Conservation (phyloP, 2,888 invertebrate species). For the Ormyrus labotus region DNA sequence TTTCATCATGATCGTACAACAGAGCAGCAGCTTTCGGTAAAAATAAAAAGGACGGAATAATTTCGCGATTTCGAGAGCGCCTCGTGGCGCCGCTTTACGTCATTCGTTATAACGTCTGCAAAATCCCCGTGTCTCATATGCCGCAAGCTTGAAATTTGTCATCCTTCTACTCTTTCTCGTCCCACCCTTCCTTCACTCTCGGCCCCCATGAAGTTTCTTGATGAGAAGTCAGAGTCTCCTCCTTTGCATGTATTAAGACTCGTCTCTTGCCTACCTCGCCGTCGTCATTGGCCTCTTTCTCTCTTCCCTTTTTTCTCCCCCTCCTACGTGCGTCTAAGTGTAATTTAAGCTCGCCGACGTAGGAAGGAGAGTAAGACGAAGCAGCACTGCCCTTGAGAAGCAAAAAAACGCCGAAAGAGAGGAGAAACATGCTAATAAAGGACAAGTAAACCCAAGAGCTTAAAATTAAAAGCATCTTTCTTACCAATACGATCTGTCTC, state of each 20-base stretch:
- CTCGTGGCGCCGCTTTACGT: constrained; percentile 8
- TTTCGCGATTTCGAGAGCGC: neutral
- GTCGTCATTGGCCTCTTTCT: neutral
- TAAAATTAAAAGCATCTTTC: too few relatives aligned
- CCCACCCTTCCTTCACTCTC: neutral
- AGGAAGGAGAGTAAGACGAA: constrained; percentile 10
- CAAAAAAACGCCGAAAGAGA: neutral
- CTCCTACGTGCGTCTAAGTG: constrained; percentile 18
- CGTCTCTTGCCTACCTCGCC: neutral
- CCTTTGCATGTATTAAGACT: constrained; percentile 45
- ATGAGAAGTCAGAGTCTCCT: constrained; percentile 47
- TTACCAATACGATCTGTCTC: too few relatives aligned
- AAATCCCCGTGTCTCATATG: constrained; percentile 17
- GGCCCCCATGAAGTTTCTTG: constrained; percentile 37
- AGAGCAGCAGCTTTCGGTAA: neutral
- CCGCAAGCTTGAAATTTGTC: constrained; percentile 43
- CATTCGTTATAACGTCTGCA: constrained; percentile 36
- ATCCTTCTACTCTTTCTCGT: constrained; percentile 13
- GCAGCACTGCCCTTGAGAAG: neutral
- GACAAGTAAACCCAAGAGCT: neutral
- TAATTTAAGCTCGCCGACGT: constrained; percentile 36
- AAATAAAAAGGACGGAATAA: constrained; percentile 33
- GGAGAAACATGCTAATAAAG: constrained; percentile 5
- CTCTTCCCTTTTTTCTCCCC: constrained; percentile 6
- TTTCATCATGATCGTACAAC: constrained; percentile 17